Conservation (phyloP, 2,888 invertebrate genomes). For the Eledona agricola region DNA sequence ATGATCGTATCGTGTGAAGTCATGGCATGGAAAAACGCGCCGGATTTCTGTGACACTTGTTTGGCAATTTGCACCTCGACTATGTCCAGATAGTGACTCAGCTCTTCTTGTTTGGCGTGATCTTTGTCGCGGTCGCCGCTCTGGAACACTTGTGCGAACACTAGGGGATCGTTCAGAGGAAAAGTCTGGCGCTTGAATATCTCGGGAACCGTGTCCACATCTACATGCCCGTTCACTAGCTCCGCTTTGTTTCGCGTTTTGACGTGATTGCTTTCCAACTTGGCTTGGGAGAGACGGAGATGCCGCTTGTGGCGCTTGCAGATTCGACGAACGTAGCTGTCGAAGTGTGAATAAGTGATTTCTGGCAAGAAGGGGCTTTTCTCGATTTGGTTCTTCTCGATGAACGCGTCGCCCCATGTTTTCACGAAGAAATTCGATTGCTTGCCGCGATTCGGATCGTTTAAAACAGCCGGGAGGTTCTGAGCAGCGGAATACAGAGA, state of each 20-base stretch:
- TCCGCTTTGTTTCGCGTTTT: conserved; percentile 51
- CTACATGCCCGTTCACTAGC: conserved; percentile 59
- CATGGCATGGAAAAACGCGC: conserved; percentile 98
- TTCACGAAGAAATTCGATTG: conserved; percentile 93
- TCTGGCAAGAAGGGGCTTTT: conserved; percentile 85
- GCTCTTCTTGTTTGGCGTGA: conserved; percentile 83
- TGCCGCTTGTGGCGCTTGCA: conserved; percentile 73
- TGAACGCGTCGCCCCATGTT: conserved; percentile 96
- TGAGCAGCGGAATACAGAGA: conserved; percentile 91
- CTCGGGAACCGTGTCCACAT: conserved; percentile 78
- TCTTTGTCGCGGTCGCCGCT: conserved; percentile 66
- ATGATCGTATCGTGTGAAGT: conserved; percentile 97
- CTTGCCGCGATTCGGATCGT: conserved; percentile 93
- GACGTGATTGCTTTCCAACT: conserved; percentile 35
- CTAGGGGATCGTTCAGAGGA: conserved; percentile 79
- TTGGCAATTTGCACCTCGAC: conserved; percentile 94
- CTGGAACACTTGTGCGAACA: conserved; percentile 87
- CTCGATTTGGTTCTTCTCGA: conserved; percentile 81
- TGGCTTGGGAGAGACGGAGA: conserved; percentile 62
- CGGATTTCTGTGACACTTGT: conserved; percentile 93
- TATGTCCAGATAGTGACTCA: conserved; percentile 93
- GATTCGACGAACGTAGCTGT: conserved; percentile 83
- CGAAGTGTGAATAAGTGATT: conserved; percentile 85
- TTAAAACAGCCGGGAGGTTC: conserved; percentile 94
- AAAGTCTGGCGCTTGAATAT: conserved; percentile 85